These are phyloP conservation scores for Epsilonema sp. DNA, from an alignment of 2,888 invertebrate species.

Conservation along the genomic window DNA sequence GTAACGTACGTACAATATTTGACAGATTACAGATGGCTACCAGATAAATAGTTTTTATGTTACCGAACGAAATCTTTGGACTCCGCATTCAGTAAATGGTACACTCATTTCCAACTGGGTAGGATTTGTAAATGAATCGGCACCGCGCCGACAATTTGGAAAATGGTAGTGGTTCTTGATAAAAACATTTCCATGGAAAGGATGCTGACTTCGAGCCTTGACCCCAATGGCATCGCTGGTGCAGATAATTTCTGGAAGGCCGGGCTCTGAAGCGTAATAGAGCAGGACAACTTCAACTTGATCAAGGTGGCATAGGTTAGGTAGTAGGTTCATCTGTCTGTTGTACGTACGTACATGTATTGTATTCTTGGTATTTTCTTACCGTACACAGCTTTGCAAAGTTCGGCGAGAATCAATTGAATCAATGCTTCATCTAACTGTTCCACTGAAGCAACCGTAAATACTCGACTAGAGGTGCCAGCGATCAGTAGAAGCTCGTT, in stretches of 20 bases:
- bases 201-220: constrained; percentile 24
- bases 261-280: constrained; percentile 21
- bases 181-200: constrained; percentile 26
- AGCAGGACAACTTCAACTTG: no score
- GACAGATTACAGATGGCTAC: not conserved
- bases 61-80: constrained; percentile 25
- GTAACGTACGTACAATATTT: not conserved
- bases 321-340: no score
- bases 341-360: no score
- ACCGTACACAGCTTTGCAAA: constrained; percentile 27
- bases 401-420: constrained; percentile 23
- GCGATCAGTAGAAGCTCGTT: constrained; percentile 28
- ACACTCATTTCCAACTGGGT: constrained; percentile 22
- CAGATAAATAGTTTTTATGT: not conserved
- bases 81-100: constrained; percentile 24
- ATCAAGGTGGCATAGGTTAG: no score
- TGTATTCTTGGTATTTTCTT: not conserved
- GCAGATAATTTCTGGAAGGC: constrained; percentile 26
- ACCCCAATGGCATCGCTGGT: constrained; percentile 25
- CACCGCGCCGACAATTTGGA: constrained; percentile 21
- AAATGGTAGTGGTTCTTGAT: constrained; percentile 20
- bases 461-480: constrained; percentile 22
- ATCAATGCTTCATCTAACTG: constrained; percentile 21
- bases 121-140: constrained; percentile 19
- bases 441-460: constrained; percentile 25